phyloP scores from a whole-genome alignment of 2,888 invertebrate species.

The Nomada goodeniana region DNA sequence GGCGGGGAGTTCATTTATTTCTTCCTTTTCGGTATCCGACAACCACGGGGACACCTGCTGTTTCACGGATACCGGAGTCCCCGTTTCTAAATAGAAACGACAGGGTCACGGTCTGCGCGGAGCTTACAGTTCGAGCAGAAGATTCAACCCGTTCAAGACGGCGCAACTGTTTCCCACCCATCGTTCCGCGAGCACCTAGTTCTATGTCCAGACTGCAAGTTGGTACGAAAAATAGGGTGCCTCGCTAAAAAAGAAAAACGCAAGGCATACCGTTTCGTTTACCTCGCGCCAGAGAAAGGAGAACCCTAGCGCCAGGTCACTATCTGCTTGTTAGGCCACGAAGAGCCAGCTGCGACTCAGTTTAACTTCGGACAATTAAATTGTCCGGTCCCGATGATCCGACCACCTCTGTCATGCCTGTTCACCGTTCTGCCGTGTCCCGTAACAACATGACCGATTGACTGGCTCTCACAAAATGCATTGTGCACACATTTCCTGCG shows the following conservation, averaged over 20 bases:
- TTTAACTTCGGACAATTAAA: slow-evolving; percentile 84
- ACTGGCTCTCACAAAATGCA: slow-evolving; percentile 55
- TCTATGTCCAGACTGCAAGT: no score
- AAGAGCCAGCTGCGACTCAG: slow-evolving; percentile 81
- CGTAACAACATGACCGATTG: slow-evolving; percentile 66
- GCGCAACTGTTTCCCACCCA: not conserved
- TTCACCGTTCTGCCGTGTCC: slow-evolving; percentile 57
- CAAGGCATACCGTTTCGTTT: slow-evolving; percentile 45
- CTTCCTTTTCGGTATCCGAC: not conserved
- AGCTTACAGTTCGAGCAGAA: slow-evolving; percentile 31
- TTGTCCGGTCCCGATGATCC: slow-evolving; percentile 75
- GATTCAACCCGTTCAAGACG: not conserved
- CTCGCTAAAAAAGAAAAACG: not conserved
- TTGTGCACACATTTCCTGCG: slow-evolving; percentile 56
- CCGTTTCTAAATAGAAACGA: slow-evolving; percentile 83
- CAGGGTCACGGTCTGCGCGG: slow-evolving; percentile 73
- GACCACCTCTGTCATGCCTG: slow-evolving; percentile 70
- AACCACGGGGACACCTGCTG: slow-evolving; percentile 32
- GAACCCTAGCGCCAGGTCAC: slow-evolving; percentile 78
- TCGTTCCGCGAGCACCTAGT: no score
- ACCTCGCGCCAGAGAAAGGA: slow-evolving; percentile 55
- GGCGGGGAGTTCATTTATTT: slow-evolving; percentile 28
- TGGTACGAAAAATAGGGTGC: not conserved
- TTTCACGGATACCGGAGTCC: slow-evolving; percentile 48
- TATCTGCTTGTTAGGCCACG: slow-evolving; percentile 81